phyloP scores from a whole-genome alignment of 2,797 vertebrate genomes.

The Sebastes alutus region DNA sequence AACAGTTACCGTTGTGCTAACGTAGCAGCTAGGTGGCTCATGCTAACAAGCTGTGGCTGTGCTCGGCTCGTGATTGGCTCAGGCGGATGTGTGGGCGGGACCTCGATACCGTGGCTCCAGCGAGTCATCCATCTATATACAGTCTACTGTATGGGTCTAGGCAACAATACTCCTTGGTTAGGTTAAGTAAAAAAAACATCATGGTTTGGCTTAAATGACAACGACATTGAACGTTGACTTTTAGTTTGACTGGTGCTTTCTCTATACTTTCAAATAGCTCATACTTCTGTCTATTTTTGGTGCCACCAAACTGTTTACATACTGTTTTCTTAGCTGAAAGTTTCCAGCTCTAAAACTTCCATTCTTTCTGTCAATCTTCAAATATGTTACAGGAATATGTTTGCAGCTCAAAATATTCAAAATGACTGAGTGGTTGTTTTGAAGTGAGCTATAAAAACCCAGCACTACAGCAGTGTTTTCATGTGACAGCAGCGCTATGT shows the following conservation, averaged over 20 bases:
- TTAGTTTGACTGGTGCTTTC: background rate
- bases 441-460: background rate
- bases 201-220: no score
- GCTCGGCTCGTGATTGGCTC: no score
- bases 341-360: background rate
- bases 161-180: no score
- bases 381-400: background rate
- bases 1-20: no score
- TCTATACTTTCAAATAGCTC: background rate
- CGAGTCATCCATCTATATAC: no score
- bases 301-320: background rate
- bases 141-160: no score
- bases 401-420: background rate
- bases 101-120: no score
- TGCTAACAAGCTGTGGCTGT: no score
- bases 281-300: background rate
- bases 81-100: no score
- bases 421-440: background rate
- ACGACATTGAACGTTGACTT: background rate
- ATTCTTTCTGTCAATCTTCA: background rate
- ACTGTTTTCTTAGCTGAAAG: background rate
- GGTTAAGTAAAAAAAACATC: no score
- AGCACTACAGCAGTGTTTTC: slow-evolving; percentile 7
- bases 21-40: no score
- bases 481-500: slow-evolving; percentile 31